phyloP scores from a whole-genome alignment of 92 coral and sea anemone species.

The Muricea muricata region DNA sequence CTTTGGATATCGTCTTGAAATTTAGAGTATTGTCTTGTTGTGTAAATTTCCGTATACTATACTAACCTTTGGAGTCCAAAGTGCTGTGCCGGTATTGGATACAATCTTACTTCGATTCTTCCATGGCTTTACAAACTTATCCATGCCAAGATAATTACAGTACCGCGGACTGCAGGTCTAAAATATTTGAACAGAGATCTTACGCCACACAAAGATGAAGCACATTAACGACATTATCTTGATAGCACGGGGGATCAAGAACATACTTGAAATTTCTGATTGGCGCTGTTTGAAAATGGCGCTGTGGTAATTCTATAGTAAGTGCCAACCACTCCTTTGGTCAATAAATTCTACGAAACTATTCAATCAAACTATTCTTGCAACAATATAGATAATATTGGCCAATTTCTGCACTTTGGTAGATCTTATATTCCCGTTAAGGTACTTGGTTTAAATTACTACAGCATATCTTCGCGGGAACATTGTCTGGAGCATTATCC shows the following conservation, averaged over 20 bases:
- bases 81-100: slow-evolving; percentile 91
- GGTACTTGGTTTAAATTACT: slow-evolving; percentile 1
- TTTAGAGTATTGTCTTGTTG: not conserved
- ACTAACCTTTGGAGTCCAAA: slow-evolving; percentile 92
- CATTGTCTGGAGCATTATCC: slow-evolving; percentile 23
- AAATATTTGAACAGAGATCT: not conserved
- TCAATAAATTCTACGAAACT: slow-evolving; percentile 10
- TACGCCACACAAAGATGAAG: slow-evolving; percentile 17
- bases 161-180: not conserved
- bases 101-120: slow-evolving; percentile 89
- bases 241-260: slow-evolving; percentile 21
- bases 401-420: not conserved
- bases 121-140: slow-evolving; percentile 88
- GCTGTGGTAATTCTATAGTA: not conserved
- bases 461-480: slow-evolving; percentile 11
- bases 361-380: not conserved
- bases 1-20: not conserved
- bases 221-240: not conserved
- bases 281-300: not conserved
- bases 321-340: not conserved
- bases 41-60: not conserved
- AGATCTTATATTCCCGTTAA: not conserved
- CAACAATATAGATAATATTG: too few species aligned
- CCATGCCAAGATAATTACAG: too few species aligned
- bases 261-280: slow-evolving; percentile 10